A percentile compares a stretch with the other conserved stretches of the same genome.
Evolutionary conservation across 2,888 invertebrate species (phyloP).

Genomic region (Erebia ligea): DNA sequence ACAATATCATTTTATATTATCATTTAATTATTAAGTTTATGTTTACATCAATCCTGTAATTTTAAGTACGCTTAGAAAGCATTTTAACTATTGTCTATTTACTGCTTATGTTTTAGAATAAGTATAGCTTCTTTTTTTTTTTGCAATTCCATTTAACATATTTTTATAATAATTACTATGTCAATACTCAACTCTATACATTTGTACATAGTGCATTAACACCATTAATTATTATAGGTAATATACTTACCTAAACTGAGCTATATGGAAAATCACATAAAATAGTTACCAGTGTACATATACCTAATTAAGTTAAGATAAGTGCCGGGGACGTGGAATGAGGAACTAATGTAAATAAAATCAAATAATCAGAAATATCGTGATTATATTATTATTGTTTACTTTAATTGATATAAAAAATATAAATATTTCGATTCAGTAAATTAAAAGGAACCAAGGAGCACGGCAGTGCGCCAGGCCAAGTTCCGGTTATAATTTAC

Average conservation of each 20-base stretch:
- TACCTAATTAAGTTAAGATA: conserved; percentile 43
- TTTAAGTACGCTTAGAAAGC: conserved; percentile 9
- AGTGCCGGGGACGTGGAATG: conserved; percentile 81
- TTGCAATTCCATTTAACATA: neutral
- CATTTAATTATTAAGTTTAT: neutral
- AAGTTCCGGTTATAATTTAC: too few species aligned
- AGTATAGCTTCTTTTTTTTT: neutral
- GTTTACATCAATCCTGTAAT: neutral
- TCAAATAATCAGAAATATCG: neutral
- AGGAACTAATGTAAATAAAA: conserved; percentile 30
- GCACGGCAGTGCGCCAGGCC: too few species aligned
- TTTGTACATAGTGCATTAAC: conserved; percentile 2
- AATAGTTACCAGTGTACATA: conserved; percentile 40
- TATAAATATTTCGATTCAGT: neutral
- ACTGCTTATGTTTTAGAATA: neutral
- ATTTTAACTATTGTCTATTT: neutral
- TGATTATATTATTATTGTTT: too few species aligned
- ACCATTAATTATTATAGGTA: neutral
- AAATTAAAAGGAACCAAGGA: too few species aligned
- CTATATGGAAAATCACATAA: conserved; percentile 12
- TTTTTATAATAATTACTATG: neutral
- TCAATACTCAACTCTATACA: neutral
- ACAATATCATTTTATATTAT: too few species aligned
- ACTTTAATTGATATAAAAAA: neutral
- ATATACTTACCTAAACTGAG: neutral